Evolutionary conservation across 2,113 vertebrate species (phyloP).

Genomic region (Ceyx melanurus): DNA sequence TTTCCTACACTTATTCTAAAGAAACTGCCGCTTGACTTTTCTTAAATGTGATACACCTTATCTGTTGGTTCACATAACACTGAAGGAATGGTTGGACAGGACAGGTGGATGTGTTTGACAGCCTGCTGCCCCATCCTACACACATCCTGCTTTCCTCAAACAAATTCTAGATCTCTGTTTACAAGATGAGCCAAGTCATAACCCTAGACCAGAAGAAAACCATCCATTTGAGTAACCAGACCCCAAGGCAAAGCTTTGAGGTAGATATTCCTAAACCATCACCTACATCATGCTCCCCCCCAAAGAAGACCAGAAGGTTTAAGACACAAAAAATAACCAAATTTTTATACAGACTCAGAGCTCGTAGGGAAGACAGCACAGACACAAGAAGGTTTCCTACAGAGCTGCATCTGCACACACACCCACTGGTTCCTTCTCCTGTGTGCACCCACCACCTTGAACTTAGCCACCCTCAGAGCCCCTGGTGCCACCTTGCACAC

Average conservation of each 20-base stretch:
- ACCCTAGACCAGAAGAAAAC: background rate
- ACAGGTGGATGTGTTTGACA: background rate
- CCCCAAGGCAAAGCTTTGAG: background rate
- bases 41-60: background rate
- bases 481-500: background rate
- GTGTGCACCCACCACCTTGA: background rate
- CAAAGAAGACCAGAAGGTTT: background rate
- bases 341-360: background rate
- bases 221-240: background rate
- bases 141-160: background rate
- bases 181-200: background rate
- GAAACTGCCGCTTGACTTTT: background rate
- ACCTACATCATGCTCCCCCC: rapidly evolving
- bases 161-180: background rate
- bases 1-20: background rate
- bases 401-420: background rate
- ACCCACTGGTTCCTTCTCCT: background rate
- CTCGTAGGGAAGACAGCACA: background rate
- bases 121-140: background rate
- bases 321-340: background rate
- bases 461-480: background rate
- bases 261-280: background rate
- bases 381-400: background rate
- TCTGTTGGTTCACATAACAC: background rate
- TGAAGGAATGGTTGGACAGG: background rate